Percentiles rank a stretch among this genome's conserved stretches.
Conservation (phyloP, 2,113 vertebrate species). For the Chloroceryle aenea region DNA sequence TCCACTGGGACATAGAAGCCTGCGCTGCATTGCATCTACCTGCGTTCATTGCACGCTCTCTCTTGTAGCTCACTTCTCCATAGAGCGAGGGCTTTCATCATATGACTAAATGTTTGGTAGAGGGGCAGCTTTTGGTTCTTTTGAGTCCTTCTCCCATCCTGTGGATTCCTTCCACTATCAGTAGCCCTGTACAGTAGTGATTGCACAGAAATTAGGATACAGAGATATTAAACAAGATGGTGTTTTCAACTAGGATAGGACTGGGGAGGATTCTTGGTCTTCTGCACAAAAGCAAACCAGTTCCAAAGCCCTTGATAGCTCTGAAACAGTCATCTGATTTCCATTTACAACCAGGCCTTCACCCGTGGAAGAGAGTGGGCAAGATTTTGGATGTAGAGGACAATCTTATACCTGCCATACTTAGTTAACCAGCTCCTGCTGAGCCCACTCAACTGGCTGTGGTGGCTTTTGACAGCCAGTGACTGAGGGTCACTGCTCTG, state of each 20-base stretch:
- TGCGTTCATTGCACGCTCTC: fast-evolving
- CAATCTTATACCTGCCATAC: not conserved
- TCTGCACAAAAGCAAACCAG: not conserved
- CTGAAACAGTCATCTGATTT: not conserved
- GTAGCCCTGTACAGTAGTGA: not conserved
- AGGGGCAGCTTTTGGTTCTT: not conserved
- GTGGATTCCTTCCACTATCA: not conserved
- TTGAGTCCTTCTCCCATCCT: not conserved
- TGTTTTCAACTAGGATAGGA: not conserved
- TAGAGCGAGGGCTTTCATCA: not conserved
- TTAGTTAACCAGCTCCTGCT: not conserved
- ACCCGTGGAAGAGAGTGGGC: not conserved
- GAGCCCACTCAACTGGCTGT: fast-evolving
- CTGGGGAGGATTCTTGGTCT: not conserved
- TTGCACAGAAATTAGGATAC: not conserved
- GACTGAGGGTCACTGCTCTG: no score
- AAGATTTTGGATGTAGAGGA: not conserved
- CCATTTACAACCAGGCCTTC: not conserved
- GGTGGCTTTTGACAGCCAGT: not conserved
- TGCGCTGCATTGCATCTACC: not conserved
- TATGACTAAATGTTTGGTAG: not conserved
- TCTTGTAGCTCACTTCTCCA: not conserved
- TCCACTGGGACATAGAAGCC: not conserved
- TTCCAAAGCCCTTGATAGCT: not conserved
- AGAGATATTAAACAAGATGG: not conserved